phyloP scores from a whole-genome alignment of 2,113 vertebrate species.

The Muntiacus reevesi region DNA sequence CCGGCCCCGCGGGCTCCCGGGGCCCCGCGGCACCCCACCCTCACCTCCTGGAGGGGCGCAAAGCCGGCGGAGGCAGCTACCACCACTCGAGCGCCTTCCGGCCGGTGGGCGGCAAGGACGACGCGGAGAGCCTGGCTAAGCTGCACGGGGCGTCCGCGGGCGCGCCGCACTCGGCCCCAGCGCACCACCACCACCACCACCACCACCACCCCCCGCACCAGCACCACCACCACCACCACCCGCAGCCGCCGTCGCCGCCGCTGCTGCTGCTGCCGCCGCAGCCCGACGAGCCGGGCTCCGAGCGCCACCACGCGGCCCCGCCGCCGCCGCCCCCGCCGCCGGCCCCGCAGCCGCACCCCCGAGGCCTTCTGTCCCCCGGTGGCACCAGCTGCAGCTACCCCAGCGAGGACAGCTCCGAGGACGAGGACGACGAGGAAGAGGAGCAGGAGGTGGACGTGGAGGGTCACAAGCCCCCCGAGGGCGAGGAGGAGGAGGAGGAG shows the following conservation, averaged over 20 bases:
- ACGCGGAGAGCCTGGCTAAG: constrained; percentile 92
- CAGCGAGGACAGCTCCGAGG: constrained; percentile 89
- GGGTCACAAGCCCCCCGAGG: constrained; percentile 88
- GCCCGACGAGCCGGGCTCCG: constrained; percentile 54
- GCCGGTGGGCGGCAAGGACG: constrained; percentile 90
- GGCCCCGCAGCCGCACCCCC: constrained; percentile 59
- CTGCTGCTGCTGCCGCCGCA: constrained; percentile 58
- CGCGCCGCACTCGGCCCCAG: constrained; percentile 54
- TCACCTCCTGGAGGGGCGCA: constrained; percentile 75
- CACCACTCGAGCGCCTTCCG: constrained; percentile 92
- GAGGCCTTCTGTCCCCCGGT: constrained; percentile 83
- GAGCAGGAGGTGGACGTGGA: constrained; percentile 95
- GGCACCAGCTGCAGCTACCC: constrained; percentile 92
- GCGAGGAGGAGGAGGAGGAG: constrained; percentile 84
- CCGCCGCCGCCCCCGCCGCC: constrained; percentile 9
- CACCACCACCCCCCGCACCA: constrained; percentile 42
- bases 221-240: constrained; percentile 50
- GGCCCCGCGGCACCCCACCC: constrained; percentile 57
- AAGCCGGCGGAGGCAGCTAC: constrained; percentile 78
- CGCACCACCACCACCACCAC: constrained; percentile 39
- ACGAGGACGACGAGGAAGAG: constrained; percentile 86
- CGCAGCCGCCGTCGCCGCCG: constrained; percentile 52
- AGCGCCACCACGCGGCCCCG: constrained; percentile 64
- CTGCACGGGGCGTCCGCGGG: constrained; percentile 83
- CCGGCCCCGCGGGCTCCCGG: constrained; percentile 11